Evolutionary conservation across 2,113 vertebrate species (phyloP).

Genomic region (Burhinus bistriatus): DNA sequence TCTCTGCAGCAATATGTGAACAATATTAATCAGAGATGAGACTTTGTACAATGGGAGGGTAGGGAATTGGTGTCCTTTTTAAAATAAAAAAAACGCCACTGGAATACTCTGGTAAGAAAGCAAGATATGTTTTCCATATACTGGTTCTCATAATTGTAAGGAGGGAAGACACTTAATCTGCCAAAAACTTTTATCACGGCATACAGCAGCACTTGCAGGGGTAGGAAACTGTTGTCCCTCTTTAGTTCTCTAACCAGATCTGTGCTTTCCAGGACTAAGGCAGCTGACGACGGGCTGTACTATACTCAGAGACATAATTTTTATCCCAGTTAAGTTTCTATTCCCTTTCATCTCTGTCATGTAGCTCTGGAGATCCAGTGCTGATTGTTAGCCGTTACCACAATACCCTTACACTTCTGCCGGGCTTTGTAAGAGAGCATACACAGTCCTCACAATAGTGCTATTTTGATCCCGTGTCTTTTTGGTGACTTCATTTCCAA

Average conservation of each 20-base stretch:
- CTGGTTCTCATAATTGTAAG: background rate
- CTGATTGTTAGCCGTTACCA: background rate
- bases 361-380: background rate
- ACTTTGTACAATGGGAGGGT: background rate
- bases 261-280: background rate
- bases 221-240: background rate
- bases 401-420: background rate
- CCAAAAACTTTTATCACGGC: background rate
- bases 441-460: background rate
- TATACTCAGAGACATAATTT: background rate
- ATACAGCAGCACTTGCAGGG: background rate
- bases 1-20: background rate
- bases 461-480: background rate
- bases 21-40: background rate
- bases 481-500: background rate
- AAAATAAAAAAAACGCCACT: background rate
- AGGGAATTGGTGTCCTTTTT: background rate
- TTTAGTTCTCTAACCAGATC: background rate
- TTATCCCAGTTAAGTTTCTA: background rate
- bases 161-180: background rate
- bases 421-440: background rate
- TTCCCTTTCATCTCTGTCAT: background rate
- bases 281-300: rapidly evolving
- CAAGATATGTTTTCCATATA: background rate
- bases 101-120: background rate